phyloP scores from a whole-genome alignment of 2,797 vertebrate species.

The Austrolebias charrua region DNA sequence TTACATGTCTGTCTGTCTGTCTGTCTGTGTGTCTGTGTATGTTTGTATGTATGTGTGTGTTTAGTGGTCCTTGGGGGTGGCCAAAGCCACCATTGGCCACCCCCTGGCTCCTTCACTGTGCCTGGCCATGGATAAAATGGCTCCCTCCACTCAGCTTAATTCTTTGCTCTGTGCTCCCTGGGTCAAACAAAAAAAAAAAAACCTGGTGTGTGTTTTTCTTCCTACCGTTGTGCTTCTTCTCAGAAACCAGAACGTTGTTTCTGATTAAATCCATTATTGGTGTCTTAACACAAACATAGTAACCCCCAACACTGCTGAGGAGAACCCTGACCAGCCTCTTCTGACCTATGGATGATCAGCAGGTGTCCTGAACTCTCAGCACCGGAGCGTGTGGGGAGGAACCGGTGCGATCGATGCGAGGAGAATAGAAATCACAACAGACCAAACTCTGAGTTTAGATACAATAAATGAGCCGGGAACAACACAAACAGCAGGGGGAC shows the following conservation, averaged over 20 bases:
- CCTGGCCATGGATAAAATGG: too few species aligned
- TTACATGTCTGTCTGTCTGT: too few species aligned
- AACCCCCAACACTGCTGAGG: conserved; percentile 11
- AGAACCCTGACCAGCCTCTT: neutral
- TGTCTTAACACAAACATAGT: neutral
- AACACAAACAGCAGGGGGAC: conserved; percentile 57
- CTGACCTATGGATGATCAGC: conserved; percentile 47
- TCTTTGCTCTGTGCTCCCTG: too few species aligned
- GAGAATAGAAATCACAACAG: conserved; percentile 53
- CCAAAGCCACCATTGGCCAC: too few species aligned
- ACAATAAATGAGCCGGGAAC: conserved; percentile 53
- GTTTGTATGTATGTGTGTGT: too few species aligned
- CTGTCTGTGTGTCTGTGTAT: too few species aligned
- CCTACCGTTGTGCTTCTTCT: too few species aligned
- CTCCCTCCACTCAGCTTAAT: too few species aligned
- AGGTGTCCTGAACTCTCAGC: conserved; percentile 37
- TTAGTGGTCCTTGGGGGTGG: too few species aligned
- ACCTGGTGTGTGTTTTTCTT: too few species aligned
- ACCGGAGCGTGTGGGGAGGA: conserved; percentile 1
- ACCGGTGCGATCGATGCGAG: conserved; percentile 35
- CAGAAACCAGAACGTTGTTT: neutral
- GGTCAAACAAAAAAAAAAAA: too few species aligned
- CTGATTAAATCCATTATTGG: neutral
- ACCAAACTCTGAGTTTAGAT: conserved; percentile 51
- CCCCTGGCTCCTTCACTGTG: too few species aligned